Evolutionary conservation across 2,113 vertebrate genomes (phyloP).

Genomic region (Phasianus colchicus): DNA sequence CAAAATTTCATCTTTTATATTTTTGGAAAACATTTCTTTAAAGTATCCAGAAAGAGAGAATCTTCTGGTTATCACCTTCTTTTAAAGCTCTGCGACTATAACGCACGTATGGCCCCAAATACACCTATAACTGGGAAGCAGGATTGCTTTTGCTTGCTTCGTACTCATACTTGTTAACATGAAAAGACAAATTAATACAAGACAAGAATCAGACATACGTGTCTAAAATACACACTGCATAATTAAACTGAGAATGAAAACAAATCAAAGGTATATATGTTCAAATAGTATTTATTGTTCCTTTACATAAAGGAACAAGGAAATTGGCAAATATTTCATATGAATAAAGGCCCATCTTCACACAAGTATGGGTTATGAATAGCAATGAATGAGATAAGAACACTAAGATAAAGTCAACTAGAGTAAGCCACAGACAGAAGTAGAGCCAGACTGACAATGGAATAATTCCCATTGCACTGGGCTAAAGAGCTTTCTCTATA

Average conservation of each 20-base stretch:
- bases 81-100: not conserved
- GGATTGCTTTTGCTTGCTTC: not conserved
- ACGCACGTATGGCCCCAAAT: accelerated
- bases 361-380: slow-evolving; percentile 54
- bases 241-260: slow-evolving; percentile 57
- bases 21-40: not conserved
- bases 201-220: slow-evolving; percentile 18
- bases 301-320: slow-evolving; percentile 65
- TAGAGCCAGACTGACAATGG: slow-evolving; percentile 49
- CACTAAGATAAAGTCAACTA: slow-evolving; percentile 39
- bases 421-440: slow-evolving; percentile 42
- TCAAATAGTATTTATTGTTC: slow-evolving; percentile 61
- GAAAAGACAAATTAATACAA: slow-evolving; percentile 48
- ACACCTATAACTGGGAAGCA: not conserved
- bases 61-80: not conserved
- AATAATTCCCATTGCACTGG: slow-evolving; percentile 23
- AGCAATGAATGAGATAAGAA: slow-evolving; percentile 66
- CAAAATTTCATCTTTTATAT: not conserved
- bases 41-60: not conserved
- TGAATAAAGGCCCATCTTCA: slow-evolving; percentile 51
- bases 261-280: slow-evolving; percentile 46
- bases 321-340: slow-evolving; percentile 62
- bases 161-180: not conserved
- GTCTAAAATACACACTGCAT: slow-evolving; percentile 25
- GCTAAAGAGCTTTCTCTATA: not conserved